Evolutionary conservation across 2,113 vertebrate species (phyloP), one percentile per base, ranked within the genome.

Genomic region (Phyllostomus hastatus): DNA sequence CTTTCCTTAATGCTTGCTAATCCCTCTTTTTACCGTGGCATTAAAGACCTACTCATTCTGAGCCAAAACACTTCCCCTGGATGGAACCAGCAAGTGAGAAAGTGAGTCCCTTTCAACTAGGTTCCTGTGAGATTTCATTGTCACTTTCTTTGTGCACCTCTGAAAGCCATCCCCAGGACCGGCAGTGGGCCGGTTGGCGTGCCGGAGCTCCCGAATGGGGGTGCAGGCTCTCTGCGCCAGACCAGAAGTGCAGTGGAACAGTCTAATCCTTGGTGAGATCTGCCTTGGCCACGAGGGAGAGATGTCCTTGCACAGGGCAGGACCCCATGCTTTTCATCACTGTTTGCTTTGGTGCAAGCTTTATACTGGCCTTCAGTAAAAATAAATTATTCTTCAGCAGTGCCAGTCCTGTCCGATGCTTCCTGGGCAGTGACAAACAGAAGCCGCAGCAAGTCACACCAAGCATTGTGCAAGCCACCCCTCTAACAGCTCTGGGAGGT

Each of bases 1-100:
- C 90, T 95, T 50, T 88, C 50, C 54, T 90, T 67, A 89, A 82
- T 82, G 35, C 78, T 89, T 33, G 10, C 66, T 97, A 96, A 97
- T 97, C 96, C 91, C 78, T 86, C 66, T 31, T 91, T 80, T 94
- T 86, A 75, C 79, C 64, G 88, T 79, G 66, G 75, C 33, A 46
- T 76, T 41, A 94, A 96, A 93, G 79, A 61, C 24, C 22, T 2
- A 3, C 35, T 41, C 9, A 1, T 75, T 76, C 48, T 8, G 19
- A 95, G 86, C 61, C 79, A 72, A 82, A 35, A 20, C 1, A 31
- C 82, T 91, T 88, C 82, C 78, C 75, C 24, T 86, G 50, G 89
- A 86, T 91, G 33, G 2, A 43, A 93, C 66, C 82, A 83, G 86
- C 78, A 38, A 50, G 67, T 8, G 50, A 95, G 88, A 85, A 89